Percentiles rank a stretch among this genome's conserved stretches.
Evolutionary conservation across 2,888 invertebrate genomes (phyloP).

Genomic region (Candidula unifasciata): DNA sequence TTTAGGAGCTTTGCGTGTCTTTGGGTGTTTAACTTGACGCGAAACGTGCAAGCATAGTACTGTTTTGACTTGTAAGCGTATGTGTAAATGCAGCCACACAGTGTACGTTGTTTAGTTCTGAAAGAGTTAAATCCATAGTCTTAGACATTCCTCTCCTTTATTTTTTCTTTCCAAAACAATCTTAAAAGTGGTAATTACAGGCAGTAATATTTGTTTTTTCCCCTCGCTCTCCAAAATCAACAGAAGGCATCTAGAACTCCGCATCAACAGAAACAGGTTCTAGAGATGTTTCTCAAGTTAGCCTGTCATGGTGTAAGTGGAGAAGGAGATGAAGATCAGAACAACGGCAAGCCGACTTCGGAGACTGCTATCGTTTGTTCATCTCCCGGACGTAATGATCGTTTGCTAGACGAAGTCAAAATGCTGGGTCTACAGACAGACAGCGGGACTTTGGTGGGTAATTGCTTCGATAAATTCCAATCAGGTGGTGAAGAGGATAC

Average conservation of each 20-base stretch:
- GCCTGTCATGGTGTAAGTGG: conserved; percentile 1
- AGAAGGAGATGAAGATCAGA: not conserved
- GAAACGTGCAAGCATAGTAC: no score
- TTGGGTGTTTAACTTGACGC: no score
- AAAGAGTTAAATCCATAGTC: no score
- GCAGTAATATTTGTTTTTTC: no score
- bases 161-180: no score
- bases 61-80: no score
- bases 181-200: no score
- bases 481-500: not conserved
- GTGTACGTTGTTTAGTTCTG: no score
- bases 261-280: not conserved
- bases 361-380: no score
- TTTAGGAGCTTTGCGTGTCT: no score
- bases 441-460: not conserved
- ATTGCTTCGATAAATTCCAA: not conserved
- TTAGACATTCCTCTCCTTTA: no score
- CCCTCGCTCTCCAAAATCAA: not conserved
- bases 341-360: not conserved
- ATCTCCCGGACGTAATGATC: not conserved
- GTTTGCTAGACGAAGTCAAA: not conserved
- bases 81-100: no score
- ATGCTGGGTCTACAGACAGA: not conserved
- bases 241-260: not conserved
- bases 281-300: conserved; percentile 26